Conservation (phyloP, 2,113 vertebrate species). For the Porphyrio hochstetteri region DNA sequence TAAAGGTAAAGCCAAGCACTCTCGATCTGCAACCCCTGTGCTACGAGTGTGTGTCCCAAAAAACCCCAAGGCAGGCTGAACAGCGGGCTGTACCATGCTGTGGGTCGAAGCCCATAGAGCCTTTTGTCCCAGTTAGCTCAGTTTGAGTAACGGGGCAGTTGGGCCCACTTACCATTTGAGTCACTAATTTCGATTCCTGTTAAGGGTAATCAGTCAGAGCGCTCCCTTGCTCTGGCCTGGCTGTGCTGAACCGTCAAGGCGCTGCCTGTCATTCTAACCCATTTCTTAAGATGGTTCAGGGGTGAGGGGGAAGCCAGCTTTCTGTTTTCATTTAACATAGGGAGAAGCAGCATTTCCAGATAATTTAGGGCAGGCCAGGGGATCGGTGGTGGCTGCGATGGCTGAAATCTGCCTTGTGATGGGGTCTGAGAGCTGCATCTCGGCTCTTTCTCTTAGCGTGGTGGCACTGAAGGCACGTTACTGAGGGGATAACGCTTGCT, state of each 20-base stretch:
- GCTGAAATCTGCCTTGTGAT: neutral
- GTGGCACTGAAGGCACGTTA: neutral
- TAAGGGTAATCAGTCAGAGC: neutral
- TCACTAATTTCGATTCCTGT: neutral
- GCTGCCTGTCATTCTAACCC: neutral
- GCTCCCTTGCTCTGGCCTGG: neutral
- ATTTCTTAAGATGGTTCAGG: neutral
- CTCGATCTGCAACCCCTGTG: neutral
- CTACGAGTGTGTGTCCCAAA: neutral
- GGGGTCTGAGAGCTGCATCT: neutral
- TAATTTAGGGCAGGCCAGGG: neutral
- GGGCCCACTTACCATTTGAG: neutral
- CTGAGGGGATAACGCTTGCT: neutral
- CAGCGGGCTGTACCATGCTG: accelerated
- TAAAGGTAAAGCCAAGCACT: neutral
- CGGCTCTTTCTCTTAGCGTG: neutral
- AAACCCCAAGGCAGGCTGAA: neutral
- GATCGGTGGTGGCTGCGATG: neutral
- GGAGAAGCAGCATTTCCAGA: neutral
- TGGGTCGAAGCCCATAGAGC: neutral
- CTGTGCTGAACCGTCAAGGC: neutral
- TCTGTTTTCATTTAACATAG: neutral
- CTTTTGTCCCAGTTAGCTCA: neutral
- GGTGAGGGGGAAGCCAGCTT: neutral
- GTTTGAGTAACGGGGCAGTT: neutral